phyloP scores from a whole-genome alignment of 2,888 invertebrate genomes.

The Platynereis dumerilii region DNA sequence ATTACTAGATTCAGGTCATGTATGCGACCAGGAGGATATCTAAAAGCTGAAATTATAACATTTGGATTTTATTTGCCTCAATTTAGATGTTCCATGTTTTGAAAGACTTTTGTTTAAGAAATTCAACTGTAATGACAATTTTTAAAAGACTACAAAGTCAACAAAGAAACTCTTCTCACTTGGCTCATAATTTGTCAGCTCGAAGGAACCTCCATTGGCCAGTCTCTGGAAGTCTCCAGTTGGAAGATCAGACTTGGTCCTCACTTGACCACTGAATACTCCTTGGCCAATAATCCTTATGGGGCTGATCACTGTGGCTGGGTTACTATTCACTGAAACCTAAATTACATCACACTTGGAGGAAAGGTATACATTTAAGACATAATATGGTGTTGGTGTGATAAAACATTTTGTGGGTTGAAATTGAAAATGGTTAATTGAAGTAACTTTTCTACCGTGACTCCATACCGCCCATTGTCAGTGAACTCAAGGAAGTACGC shows the following conservation, averaged over 20 bases:
- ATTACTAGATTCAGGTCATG: neutral
- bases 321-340: conserved; percentile 5
- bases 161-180: no score
- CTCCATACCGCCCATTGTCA: conserved; percentile 54
- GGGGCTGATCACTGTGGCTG: conserved; percentile 1
- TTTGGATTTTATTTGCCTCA: no score
- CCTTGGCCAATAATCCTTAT: conserved; percentile 1
- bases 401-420: no score
- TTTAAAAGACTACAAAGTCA: no score
- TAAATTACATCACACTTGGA: neutral
- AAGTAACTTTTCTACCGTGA: conserved; percentile 46
- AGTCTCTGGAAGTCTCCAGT: conserved; percentile 10
- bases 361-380: no score
- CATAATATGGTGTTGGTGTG: no score
- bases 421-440: no score
- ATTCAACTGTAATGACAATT: no score
- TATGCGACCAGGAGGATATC: neutral
- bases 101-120: no score
- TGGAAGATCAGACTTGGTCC: neutral
- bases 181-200: neutral
- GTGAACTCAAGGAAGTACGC: conserved; percentile 68
- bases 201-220: neutral
- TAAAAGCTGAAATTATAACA: no score
- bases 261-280: neutral
- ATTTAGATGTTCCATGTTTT: no score